Evolutionary conservation across 2,888 invertebrate species (phyloP).

Genomic region (Lasioglossum villosulum): DNA sequence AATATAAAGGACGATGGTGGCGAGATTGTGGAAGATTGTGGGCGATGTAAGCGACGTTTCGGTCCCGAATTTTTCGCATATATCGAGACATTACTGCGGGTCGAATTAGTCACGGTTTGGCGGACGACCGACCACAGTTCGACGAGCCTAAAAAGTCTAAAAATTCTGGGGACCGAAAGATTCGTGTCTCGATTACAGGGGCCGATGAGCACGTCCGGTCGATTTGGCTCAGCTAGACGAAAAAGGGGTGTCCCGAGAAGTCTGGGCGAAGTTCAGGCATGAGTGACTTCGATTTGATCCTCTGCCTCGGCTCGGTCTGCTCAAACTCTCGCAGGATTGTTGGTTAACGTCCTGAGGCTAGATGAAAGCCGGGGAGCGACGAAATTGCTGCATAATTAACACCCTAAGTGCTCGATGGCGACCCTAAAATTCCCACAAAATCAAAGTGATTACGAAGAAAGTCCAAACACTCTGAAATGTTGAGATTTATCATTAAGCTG

Average conservation of each 20-base stretch:
- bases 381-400: slow-evolving; percentile 59
- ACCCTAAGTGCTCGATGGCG: background rate
- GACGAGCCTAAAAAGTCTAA: slow-evolving; percentile 23
- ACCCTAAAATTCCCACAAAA: background rate
- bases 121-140: background rate
- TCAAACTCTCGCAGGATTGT: slow-evolving; percentile 38
- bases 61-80: slow-evolving; percentile 2
- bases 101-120: slow-evolving; percentile 4
- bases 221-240: slow-evolving; percentile 67
- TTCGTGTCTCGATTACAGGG: slow-evolving; percentile 70
- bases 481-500: background rate
- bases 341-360: slow-evolving; percentile 46
- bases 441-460: background rate
- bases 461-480: background rate
- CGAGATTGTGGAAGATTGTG: too few relatives aligned
- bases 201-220: slow-evolving; percentile 68
- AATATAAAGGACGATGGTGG: too few relatives aligned
- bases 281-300: slow-evolving; percentile 39
- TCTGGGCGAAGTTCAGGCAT: slow-evolving; percentile 50
- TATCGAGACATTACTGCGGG: background rate
- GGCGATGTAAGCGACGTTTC: background rate
- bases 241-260: slow-evolving; percentile 70
- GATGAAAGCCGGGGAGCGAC: slow-evolving; percentile 31
- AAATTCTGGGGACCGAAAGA: slow-evolving; percentile 51
- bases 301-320: slow-evolving; percentile 14